Percentiles rank a stretch among this genome's conserved stretches.
phyloP scores from a whole-genome alignment of 2,888 invertebrate species.

The Ligdia adustata region DNA sequence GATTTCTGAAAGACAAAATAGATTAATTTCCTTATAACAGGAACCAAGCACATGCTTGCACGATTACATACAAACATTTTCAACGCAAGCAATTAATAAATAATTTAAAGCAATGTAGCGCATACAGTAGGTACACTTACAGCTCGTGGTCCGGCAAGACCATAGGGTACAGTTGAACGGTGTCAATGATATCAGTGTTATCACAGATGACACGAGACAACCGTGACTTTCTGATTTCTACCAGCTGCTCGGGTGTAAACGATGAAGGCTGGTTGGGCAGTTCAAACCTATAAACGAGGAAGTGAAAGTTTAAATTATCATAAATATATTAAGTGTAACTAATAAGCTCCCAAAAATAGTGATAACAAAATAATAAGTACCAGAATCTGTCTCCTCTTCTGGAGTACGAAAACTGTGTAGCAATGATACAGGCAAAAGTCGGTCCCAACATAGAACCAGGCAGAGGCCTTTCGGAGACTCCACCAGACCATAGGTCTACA shows the following conservation, averaged over 20 bases:
- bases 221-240: slow-evolving; percentile 91
- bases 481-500: slow-evolving; percentile 97
- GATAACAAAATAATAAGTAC: slow-evolving; percentile 58
- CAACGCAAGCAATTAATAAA: no score
- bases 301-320: background rate
- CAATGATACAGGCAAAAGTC: slow-evolving; percentile 96
- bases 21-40: no score
- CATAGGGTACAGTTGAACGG: slow-evolving; percentile 96
- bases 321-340: background rate
- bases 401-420: slow-evolving; percentile 95
- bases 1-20: slow-evolving; percentile 87
- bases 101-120: no score
- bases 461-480: slow-evolving; percentile 94
- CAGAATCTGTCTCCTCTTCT: slow-evolving; percentile 96
- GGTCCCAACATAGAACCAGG: slow-evolving; percentile 97
- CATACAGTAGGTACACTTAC: slow-evolving; percentile 85
- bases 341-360: background rate
- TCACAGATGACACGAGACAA: slow-evolving; percentile 94
- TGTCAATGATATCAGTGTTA: slow-evolving; percentile 96
- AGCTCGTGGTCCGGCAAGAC: slow-evolving; percentile 96
- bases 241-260: slow-evolving; percentile 93
- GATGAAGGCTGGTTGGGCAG: slow-evolving; percentile 95
- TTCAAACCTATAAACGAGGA: slow-evolving; percentile 86
- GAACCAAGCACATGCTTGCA: no score
- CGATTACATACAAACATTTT: no score